Base-by-base conservation (phyloP, 2,113 vertebrate genomes). In the Scopus umbretta region DNA sequence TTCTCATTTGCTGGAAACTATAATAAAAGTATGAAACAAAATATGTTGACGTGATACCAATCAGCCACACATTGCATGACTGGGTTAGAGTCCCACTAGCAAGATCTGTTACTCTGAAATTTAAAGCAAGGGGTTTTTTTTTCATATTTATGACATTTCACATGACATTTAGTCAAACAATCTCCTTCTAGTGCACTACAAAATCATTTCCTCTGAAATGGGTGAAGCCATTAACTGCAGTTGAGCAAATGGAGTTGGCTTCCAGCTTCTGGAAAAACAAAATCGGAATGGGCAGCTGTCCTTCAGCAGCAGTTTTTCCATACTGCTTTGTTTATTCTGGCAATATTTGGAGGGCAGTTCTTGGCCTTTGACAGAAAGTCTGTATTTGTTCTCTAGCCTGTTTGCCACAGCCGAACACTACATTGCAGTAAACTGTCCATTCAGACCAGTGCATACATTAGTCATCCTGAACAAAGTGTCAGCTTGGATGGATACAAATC, bases 81-180 rank as follows among this genome's bases (percentile, higher is more conserved):
- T 49, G 49, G 16, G 32, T 66, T 88, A 88, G 56, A 68, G 70
- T 72, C 45, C 49, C 52, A 67, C 43, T 59, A 52, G 58, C 47
- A 65, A 66, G 11, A 86, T 67, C 49, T 62, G 32, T 11, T 45
- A 86, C 82, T 96, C 92, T 92, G 86, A 98, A 96, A 82, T 92
- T 70, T 95, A 96, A 97, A 94, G 75, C 27, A 96, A 85, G 8
- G 42, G 13, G n/a, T n/a, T 12, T 38, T 72, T 97, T 90, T 96
- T 96, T 86, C 34, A 58, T 59, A 55, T 79, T 95, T 95, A 95
- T 96, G 95, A 96, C 92, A 96, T 97, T 97, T 97, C 61, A 79
- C 94, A 38, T 88, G 90, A 93, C 92, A 96, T 88, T 97, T 83
- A 93, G 70, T 92, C 22, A 86, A 88, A 91, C 72, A 96, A 78